These are phyloP conservation scores for Myathropa florea DNA, from an alignment of 2,888 invertebrate genomes.

Conservation along the genomic window DNA sequence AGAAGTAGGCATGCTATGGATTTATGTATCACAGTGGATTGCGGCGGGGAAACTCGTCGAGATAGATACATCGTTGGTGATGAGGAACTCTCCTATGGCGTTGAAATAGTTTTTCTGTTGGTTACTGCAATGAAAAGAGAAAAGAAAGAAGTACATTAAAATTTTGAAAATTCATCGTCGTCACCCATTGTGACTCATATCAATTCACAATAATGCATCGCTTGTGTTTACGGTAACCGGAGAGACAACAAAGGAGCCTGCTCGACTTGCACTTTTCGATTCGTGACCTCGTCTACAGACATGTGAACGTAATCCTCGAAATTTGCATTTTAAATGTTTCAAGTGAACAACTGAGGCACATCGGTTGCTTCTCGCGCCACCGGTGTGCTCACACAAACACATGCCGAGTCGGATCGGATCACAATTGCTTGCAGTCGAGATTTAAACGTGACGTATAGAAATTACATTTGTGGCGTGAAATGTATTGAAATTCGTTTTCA, in stretches of 20 bases:
- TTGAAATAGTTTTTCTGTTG: not conserved
- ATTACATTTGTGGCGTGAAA: constrained; percentile 26
- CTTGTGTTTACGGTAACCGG: constrained; percentile 7
- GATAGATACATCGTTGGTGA: constrained; percentile 36
- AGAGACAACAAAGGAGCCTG: constrained; percentile 10
- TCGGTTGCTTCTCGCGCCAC: not conserved
- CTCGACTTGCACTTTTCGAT: constrained; percentile 62
- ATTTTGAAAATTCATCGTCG: not conserved
- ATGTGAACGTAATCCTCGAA: constrained; percentile 32
- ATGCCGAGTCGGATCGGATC: not conserved
- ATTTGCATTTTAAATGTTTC: constrained; percentile 60
- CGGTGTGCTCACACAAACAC: not conserved
- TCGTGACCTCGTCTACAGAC: constrained; percentile 60
- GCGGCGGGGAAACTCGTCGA: constrained; percentile 37
- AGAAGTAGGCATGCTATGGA: constrained; percentile 51
- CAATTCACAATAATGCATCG: not conserved
- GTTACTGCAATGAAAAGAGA: constrained; percentile 36
- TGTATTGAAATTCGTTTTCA: not conserved
- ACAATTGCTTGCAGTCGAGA: constrained; percentile 20
- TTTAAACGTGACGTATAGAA: constrained; percentile 59
- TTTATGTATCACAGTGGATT: constrained; percentile 64
- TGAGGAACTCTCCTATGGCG: not conserved
- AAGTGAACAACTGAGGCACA: not conserved
- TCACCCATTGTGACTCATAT: constrained; percentile 13
- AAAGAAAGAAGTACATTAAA: constrained; percentile 3